Conservation (phyloP, 2,888 invertebrate species). For the Pseudoips prasinana region DNA sequence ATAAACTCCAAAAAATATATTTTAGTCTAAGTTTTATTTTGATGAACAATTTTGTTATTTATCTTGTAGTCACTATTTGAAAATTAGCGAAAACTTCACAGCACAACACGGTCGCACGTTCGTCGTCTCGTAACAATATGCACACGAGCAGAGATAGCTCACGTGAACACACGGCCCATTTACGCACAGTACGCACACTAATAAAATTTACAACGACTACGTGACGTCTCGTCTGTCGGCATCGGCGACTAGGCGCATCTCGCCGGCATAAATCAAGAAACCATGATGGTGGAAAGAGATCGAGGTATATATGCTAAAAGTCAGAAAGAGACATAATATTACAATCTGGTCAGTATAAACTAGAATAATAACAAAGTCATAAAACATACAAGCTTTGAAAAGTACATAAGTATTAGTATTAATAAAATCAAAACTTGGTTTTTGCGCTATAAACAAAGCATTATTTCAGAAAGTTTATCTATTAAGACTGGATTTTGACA, state of each 20-base stretch:
- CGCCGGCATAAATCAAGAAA: not conserved
- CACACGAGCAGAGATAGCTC: constrained; percentile 29
- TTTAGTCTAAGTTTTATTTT: constrained; percentile 20
- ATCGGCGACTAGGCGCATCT: constrained; percentile 6
- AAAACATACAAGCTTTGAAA: too few relatives aligned
- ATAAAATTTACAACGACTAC: constrained; percentile 15
- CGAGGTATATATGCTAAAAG: not conserved
- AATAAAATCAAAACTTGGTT: too few relatives aligned
- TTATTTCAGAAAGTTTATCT: too few relatives aligned
- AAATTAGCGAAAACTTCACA: constrained; percentile 44
- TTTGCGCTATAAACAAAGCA: too few relatives aligned
- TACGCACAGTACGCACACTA: constrained; percentile 17
- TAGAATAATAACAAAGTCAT: too few relatives aligned
- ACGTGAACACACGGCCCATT: constrained; percentile 14
- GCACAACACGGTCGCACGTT: constrained; percentile 34
- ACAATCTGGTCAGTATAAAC: too few relatives aligned
- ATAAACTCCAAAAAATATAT: constrained; percentile 12
- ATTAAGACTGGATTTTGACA: too few relatives aligned
- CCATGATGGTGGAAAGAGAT: not conserved
- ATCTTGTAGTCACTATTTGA: constrained; percentile 30
- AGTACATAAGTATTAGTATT: too few relatives aligned
- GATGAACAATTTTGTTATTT: constrained; percentile 20
- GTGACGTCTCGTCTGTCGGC: constrained; percentile 34
- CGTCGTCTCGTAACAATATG: constrained; percentile 46
- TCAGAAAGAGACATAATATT: too few relatives aligned